Evolutionary conservation across 2,797 vertebrate genomes (phyloP).

Genomic region (Girardinus metallicus): DNA sequence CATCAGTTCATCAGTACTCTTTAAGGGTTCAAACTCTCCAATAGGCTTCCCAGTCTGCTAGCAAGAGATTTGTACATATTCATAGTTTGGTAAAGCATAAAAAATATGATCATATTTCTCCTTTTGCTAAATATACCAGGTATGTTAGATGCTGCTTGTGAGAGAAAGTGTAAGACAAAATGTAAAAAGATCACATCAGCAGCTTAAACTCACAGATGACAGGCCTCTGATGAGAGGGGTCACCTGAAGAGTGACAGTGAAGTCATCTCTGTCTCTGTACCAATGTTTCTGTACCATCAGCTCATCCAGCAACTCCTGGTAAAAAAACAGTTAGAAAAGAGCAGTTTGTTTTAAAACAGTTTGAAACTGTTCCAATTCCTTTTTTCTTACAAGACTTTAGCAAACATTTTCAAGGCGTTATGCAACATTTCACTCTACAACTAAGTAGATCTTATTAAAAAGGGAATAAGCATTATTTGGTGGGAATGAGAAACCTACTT

Average conservation of each 20-base stretch:
- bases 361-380: not conserved
- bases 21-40: constrained; percentile 32
- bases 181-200: not conserved
- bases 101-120: not conserved
- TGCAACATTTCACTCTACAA: not conserved
- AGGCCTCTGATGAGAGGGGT: constrained; percentile 49
- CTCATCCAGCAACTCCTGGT: constrained; percentile 68
- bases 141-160: constrained; percentile 15
- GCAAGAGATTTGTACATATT: constrained; percentile 6
- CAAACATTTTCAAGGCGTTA: not conserved
- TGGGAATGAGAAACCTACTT: constrained; percentile 54
- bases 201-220: constrained; percentile 58
- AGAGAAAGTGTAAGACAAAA: not conserved
- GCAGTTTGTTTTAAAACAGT: not conserved
- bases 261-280: constrained; percentile 69
- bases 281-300: constrained; percentile 60
- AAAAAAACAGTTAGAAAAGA: not conserved
- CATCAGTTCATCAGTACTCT: constrained; percentile 59
- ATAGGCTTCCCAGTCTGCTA: constrained; percentile 53
- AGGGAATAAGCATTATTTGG: not conserved
- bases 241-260: constrained; percentile 71
- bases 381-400: not conserved
- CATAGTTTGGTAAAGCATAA: not conserved
- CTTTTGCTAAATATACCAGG: not conserved
- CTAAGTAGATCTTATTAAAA: not conserved